A percentile compares a stretch with the other conserved stretches of the same genome.
Evolutionary conservation across 2,113 vertebrate genomes (phyloP).

Genomic region (Gallinago paraguaiae): DNA sequence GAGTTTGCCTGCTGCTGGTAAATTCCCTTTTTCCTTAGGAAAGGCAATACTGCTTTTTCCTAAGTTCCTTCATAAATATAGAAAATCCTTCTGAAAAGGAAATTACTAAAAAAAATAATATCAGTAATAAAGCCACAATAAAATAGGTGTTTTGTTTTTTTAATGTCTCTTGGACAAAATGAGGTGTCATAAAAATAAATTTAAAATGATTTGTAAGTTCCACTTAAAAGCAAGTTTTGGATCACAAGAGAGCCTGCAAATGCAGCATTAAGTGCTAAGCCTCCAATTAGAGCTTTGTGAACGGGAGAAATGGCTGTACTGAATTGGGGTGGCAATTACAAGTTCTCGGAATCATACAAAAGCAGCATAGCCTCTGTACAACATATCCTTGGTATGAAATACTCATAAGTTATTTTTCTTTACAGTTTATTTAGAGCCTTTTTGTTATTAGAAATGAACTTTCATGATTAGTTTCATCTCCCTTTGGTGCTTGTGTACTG

Average conservation of each 20-base stretch:
- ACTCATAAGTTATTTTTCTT: slow-evolving; percentile 22
- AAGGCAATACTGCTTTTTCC: neutral
- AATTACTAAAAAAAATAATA: neutral
- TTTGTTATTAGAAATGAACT: slow-evolving; percentile 26
- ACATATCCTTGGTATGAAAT: neutral
- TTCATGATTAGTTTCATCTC: slow-evolving; percentile 8
- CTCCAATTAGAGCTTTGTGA: neutral
- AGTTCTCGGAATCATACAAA: neutral
- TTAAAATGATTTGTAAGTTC: neutral
- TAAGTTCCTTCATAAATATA: neutral
- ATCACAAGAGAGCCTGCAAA: neutral
- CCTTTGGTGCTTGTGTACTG: slow-evolving; percentile 33
- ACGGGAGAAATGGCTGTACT: neutral
- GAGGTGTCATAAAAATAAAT: neutral
- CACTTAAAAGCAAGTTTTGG: neutral
- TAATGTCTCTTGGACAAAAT: neutral
- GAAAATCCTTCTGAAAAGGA: neutral
- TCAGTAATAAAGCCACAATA: neutral
- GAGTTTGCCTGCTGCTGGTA: neutral
- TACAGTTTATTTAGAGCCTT: neutral
- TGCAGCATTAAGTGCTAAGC: neutral
- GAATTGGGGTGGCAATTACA: neutral
- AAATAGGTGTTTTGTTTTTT: neutral
- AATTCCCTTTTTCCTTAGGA: neutral
- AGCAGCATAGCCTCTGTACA: neutral